Evolutionary conservation across 2,113 vertebrate species (phyloP).

Genomic region (Psilopogon haemacephalus): DNA sequence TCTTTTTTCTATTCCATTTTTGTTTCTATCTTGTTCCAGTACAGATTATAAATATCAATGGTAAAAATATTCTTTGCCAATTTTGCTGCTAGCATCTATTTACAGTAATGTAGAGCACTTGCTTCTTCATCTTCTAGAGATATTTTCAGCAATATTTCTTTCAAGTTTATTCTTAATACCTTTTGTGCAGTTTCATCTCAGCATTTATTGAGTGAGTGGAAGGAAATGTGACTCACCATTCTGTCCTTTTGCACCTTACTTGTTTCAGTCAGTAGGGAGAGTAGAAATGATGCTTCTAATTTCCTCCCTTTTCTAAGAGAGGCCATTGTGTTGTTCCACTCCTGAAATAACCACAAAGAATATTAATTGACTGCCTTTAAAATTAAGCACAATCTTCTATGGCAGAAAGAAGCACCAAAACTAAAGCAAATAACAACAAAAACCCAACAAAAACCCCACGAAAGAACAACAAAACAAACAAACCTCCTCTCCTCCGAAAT

Average conservation of each 20-base stretch:
- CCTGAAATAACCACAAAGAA: background rate
- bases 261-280: background rate
- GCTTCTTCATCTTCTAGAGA: background rate
- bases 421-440: background rate
- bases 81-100: background rate
- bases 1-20: background rate
- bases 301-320: background rate
- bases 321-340: background rate
- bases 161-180: background rate
- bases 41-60: background rate
- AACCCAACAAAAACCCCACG: too few species aligned
- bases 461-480: background rate
- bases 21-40: background rate
- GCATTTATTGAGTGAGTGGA: slow-evolving; percentile 4
- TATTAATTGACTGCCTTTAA: background rate
- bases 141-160: slow-evolving; percentile 23
- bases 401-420: background rate
- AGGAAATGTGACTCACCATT: background rate
- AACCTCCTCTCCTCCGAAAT: background rate
- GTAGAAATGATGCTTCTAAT: background rate
- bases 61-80: background rate
- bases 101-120: background rate
- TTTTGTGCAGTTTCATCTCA: slow-evolving; percentile 17
- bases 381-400: background rate
- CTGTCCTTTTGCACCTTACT: background rate